Evolutionary conservation across 2,113 vertebrate genomes (phyloP), one percentile per base, ranked within the genome.

Genomic region (Paraplagusia blochii): DNA sequence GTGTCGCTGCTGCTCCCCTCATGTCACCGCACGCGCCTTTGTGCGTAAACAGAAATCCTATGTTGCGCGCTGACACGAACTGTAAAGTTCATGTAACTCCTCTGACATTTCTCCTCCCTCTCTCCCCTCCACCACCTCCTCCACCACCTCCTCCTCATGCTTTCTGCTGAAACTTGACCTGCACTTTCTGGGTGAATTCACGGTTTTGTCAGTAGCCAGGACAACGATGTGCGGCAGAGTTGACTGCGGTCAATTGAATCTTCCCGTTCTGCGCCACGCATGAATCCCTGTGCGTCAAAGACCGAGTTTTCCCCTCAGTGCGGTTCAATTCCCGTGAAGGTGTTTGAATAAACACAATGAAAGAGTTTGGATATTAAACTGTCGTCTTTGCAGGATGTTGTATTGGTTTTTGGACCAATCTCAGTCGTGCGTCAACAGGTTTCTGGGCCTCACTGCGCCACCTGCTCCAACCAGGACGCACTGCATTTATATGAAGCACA

Each of bases 141-240:
- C n/a, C n/a, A n/a, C n/a, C n/a, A n/a, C n/a, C n/a, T n/a, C n/a
- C n/a, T n/a, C n/a, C n/a, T n/a, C n/a, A n/a, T 18, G 46, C 18
- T 65, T 69, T 35, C 69, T 69, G 64, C 65, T 82, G 75, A 82
- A 80, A 82, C 68, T 79, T 87, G 76, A 85, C 84, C 85, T 77
- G 67, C 57, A 1, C 77, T 86, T 88, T 84, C 77, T 86, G 81
- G 82, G 76, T 85, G 87, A 87, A 82, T 85, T 86, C 74, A 82
- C 77, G 68, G 72, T 77, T 87, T 82, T 80, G 85, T 85, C 83
- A 86, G 79, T 50, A 75, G 80, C 77, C 57, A 72, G 80, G 83
- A 76, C 76, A 83, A 80, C 75, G 77, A 79, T 79, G 45, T 75
- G 81, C 79, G 77, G 79, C 81, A 69, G 65, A 76, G 78, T 80